Evolutionary conservation across 2,797 vertebrate genomes (phyloP).

Genomic region (Hypotaenidia philippensis): DNA sequence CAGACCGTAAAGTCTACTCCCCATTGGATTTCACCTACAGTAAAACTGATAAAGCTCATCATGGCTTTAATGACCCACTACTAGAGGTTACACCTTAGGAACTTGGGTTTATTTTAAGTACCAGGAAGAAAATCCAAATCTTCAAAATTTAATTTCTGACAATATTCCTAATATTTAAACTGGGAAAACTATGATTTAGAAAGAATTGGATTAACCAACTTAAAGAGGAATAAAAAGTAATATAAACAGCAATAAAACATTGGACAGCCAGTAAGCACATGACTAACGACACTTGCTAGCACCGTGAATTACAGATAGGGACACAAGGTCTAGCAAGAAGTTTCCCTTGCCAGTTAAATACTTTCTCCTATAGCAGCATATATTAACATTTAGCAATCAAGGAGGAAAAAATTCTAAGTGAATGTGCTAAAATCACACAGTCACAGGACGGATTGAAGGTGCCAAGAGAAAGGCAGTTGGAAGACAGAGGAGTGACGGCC

Average conservation of each 20-base stretch:
- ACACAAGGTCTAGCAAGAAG: background rate
- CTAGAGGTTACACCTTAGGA: background rate
- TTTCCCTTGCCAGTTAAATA: background rate
- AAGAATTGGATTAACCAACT: background rate
- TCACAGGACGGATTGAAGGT: background rate
- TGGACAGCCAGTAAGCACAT: background rate
- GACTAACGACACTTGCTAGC: background rate
- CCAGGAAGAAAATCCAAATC: background rate
- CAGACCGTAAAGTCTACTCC: background rate
- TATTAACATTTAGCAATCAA: slow-evolving; percentile 7
- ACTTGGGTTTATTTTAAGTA: background rate
- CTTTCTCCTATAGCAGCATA: background rate
- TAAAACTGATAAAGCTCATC: background rate
- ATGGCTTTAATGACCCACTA: background rate
- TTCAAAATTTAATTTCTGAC: background rate
- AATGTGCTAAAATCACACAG: slow-evolving; percentile 25
- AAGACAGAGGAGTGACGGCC: background rate
- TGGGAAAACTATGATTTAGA: background rate
- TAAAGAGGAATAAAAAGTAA: background rate
- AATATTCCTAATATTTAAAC: slow-evolving; percentile 8
- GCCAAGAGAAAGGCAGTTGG: background rate
- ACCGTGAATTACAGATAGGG: background rate
- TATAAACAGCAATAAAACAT: background rate
- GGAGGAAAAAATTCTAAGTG: background rate
- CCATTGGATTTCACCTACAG: background rate